Conservation (phyloP, 2,797 vertebrate genomes). For the Chrysolophus pictus region DNA sequence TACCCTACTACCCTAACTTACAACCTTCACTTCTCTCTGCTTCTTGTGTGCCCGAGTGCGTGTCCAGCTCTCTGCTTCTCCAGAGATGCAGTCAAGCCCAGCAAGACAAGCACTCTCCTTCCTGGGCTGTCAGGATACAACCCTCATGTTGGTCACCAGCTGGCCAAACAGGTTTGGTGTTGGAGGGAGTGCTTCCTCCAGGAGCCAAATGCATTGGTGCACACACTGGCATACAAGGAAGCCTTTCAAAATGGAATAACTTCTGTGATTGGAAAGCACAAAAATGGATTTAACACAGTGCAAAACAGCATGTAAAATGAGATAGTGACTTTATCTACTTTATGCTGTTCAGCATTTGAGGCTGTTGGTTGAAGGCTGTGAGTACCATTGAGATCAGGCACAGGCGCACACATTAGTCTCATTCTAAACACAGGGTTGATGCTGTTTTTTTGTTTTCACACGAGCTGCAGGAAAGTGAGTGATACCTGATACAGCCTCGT, state of each 20-base stretch:
- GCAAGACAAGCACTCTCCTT: accelerated
- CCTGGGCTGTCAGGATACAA: background rate
- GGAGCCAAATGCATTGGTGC: background rate
- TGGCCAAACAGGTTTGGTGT: background rate
- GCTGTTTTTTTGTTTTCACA: background rate
- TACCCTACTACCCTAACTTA: no score
- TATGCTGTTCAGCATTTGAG: background rate
- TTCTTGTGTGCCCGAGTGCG: background rate
- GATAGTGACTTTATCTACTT: accelerated
- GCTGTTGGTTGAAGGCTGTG: background rate
- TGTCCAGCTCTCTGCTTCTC: background rate
- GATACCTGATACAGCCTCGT: background rate
- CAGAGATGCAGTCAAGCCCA: accelerated
- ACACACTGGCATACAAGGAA: background rate
- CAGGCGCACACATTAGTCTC: background rate
- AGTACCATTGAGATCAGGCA: background rate
- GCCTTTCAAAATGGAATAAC: background rate
- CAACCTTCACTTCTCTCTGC: background rate
- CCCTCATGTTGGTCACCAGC: background rate
- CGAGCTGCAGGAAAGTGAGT: background rate
- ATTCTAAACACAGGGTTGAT: background rate
- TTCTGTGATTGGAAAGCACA: background rate
- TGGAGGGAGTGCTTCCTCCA: background rate
- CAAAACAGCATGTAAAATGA: background rate
- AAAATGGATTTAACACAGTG: background rate